Conservation (phyloP, 2,797 vertebrate genomes). For the Cephalopachus bancanus region DNA sequence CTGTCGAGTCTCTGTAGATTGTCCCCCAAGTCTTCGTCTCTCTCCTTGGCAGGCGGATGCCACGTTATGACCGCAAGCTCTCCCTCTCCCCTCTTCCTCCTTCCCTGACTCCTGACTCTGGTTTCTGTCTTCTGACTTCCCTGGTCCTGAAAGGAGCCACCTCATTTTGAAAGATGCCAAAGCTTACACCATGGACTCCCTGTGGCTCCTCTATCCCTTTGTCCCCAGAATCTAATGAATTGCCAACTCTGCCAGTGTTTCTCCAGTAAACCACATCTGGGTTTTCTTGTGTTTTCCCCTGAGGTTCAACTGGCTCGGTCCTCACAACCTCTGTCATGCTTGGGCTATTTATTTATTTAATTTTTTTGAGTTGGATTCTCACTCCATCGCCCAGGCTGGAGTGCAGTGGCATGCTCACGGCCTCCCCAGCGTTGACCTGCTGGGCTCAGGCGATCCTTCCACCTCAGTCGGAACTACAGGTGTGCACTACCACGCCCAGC, state of each 20-base stretch:
- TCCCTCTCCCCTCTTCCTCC: accelerated
- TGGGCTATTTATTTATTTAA: too few species aligned
- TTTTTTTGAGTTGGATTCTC: too few species aligned
- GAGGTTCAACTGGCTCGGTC: too few species aligned
- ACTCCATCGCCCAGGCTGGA: too few species aligned
- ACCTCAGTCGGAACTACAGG: too few species aligned
- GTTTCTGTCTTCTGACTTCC: not conserved
- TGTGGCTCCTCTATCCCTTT: not conserved
- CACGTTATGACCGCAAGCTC: accelerated
- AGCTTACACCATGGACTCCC: not conserved
- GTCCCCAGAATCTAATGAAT: not conserved
- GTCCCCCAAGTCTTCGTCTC: not conserved
- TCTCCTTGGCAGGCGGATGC: not conserved
- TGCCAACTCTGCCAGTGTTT: not conserved
- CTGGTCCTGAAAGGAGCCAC: not conserved
- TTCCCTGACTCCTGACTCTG: too few species aligned
- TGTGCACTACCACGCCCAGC: too few species aligned
- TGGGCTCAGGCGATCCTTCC: too few species aligned
- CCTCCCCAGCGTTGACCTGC: too few species aligned
- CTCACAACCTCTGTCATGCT: accelerated
- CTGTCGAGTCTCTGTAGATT: too few species aligned
- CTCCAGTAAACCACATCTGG: too few species aligned
- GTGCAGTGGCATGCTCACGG: too few species aligned
- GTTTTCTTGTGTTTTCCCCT: not conserved
- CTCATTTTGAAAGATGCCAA: not conserved